Evolutionary conservation across 2,797 vertebrate genomes (phyloP), one percentile per base, ranked within the genome.

Genomic region (Smutsia temminckii): DNA sequence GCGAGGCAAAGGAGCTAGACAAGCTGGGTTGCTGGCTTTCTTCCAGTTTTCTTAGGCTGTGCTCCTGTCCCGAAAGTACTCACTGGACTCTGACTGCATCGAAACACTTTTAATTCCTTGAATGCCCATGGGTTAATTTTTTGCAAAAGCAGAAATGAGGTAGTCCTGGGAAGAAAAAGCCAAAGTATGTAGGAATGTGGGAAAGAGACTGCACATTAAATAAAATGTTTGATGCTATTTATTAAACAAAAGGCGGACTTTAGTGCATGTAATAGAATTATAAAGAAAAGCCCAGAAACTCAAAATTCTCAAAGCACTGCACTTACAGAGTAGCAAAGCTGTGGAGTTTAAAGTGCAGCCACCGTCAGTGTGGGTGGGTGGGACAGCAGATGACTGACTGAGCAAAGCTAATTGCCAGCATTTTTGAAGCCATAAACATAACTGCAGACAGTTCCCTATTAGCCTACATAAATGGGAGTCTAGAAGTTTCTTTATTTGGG

Each of bases 311-410:
- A 14, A 10, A 20, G 1, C 71, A 3, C 34, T 6, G 27, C 23
- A 10, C 17, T 8, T 5, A 4, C 21, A 63, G 17, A 32, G 23
- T 0, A n/a, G 66, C 18, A 3, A 12, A 37, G 42, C 5, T 10
- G 9, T 27, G 2, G 42, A 2, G 27, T 18, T 53, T 20, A 5
- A 10, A 8, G 0, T 5, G 32, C 29, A 3, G 2, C 17, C 23
- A 2, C 32, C 5, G 23, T 8, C 9, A 34, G 17, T 0, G 77
- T 12, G 20, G 34, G 16, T 3, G 34, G 4, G 32, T 32, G 29
- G 16, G 34, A 37, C 34, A 46, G 46, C 46, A 46, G 46, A 46
- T 46, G 46, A 46, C 46, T 46, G 46, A 13, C 46, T 46, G 46
- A 13, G 34, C 57, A 21, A 18, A 55, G 64, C 63, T 5, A 3